Evolutionary conservation across 2,888 invertebrate species (phyloP).

Genomic region (Dyspetes luteomarginatus): DNA sequence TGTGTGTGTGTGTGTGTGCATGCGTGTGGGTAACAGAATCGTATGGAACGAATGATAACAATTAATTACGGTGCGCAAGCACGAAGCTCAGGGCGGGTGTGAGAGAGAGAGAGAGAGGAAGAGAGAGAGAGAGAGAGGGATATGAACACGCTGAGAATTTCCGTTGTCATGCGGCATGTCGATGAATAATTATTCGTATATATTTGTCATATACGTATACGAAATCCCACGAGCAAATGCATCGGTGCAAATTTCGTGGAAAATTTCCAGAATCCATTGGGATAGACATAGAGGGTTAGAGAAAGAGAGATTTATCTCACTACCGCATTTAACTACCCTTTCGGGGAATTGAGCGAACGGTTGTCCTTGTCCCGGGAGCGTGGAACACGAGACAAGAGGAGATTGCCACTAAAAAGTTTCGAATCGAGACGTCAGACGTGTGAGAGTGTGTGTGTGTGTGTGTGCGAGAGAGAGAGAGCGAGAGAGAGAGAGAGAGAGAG

Average conservation of each 20-base stretch:
- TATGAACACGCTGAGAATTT: slow-evolving; percentile 40
- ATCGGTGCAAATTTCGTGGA: slow-evolving; percentile 6
- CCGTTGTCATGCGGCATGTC: slow-evolving; percentile 45
- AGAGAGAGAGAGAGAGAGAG: no score
- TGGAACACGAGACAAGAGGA: slow-evolving; percentile 17
- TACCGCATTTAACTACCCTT: slow-evolving; percentile 17
- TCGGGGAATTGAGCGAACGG: slow-evolving; percentile 31
- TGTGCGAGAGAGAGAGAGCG: no score
- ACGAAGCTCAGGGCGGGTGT: slow-evolving; percentile 15
- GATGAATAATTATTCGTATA: slow-evolving; percentile 47
- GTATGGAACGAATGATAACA: slow-evolving; percentile 27
- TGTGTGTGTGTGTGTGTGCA: no score
- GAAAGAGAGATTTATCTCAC: slow-evolving; percentile 19
- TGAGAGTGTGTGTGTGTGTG: background rate
- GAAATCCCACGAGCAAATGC: background rate
- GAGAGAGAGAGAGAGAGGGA: background rate
- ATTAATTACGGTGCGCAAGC: slow-evolving; percentile 50
- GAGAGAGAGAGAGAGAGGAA: no score
- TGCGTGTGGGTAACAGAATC: slow-evolving; percentile 16
- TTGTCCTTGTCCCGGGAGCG: slow-evolving; percentile 15
- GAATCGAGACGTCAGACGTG: slow-evolving; percentile 43
- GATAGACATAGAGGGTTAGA: background rate
- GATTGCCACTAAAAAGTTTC: slow-evolving; percentile 48
- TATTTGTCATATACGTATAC: background rate
- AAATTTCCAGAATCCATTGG: slow-evolving; percentile 2